These are phyloP conservation scores for Apamea epomidion DNA, from an alignment of 2,888 invertebrate species.

Conservation along the genomic window DNA sequence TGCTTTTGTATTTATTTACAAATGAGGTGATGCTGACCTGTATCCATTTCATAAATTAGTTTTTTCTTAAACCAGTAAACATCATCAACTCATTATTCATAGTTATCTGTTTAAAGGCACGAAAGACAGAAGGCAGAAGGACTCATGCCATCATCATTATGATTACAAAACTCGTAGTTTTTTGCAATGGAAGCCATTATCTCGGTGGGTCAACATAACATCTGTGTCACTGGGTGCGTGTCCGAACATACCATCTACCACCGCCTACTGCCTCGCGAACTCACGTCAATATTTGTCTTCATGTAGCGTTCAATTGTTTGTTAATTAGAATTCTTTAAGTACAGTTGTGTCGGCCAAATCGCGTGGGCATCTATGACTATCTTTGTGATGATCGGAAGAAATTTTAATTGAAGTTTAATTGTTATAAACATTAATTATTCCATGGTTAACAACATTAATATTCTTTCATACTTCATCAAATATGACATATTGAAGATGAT, in stretches of 20 bases:
- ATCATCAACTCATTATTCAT: conserved; percentile 39
- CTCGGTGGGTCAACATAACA: conserved; percentile 70
- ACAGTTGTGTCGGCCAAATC: conserved; percentile 7
- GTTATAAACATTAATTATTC: conserved; percentile 9
- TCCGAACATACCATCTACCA: conserved; percentile 52
- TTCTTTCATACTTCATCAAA: background rate
- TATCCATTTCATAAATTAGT: conserved; percentile 8
- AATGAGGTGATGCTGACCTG: background rate
- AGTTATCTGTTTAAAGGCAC: conserved; percentile 45
- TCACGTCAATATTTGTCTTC: conserved; percentile 47
- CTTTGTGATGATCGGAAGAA: conserved; percentile 21
- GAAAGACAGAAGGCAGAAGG: conserved; percentile 42
- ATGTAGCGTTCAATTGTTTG: conserved; percentile 45
- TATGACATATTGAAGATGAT: conserved; percentile 1
- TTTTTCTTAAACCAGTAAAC: conserved; percentile 14
- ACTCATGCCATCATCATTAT: conserved; percentile 33
- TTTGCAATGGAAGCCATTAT: conserved; percentile 71
- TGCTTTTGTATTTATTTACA: conserved; percentile 5
- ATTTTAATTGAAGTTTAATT: conserved; percentile 22
- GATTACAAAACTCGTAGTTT: conserved; percentile 63
- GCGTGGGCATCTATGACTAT: conserved; percentile 21
- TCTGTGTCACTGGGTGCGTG: conserved; percentile 70
- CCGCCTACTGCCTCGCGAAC: conserved; percentile 36
- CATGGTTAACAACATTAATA: background rate
- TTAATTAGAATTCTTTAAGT: conserved; percentile 32